A percentile compares a stretch with the other conserved stretches of the same genome.
phyloP scores from a whole-genome alignment of 1,140 invertebrate species.

The Lineus longissimus region DNA sequence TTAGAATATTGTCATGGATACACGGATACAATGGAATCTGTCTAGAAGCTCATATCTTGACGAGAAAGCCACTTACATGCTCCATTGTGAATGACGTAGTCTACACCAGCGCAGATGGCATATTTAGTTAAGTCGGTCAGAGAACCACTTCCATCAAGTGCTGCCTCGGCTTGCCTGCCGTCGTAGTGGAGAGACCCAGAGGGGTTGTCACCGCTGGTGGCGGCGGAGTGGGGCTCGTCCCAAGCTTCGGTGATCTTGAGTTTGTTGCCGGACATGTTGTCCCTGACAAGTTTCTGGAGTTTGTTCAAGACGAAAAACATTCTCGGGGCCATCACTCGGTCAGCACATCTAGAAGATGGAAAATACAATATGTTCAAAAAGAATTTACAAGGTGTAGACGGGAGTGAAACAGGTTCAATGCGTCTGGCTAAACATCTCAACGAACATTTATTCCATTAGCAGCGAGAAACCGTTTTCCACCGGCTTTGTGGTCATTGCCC shows the following conservation, averaged over 20 bases:
- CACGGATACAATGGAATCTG: too few relatives aligned
- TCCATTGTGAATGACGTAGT: conserved; percentile 32
- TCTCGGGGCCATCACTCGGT: conserved; percentile 27
- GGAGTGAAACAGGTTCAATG: too few relatives aligned
- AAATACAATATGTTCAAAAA: not conserved
- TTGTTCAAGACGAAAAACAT: conserved; percentile 25
- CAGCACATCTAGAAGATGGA: conserved; percentile 25
- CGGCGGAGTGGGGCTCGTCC: conserved; percentile 25
- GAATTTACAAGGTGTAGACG: not conserved
- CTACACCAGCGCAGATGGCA: conserved; percentile 29
- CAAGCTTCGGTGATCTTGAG: conserved; percentile 27
- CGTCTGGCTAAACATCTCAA: too few relatives aligned
- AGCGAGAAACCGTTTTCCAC: too few relatives aligned
- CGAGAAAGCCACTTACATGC: not conserved
- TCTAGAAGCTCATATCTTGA: too few relatives aligned
- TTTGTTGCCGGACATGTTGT: conserved; percentile 14
- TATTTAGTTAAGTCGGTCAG: conserved; percentile 17
- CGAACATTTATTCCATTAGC: too few relatives aligned
- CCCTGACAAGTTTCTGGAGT: conserved; percentile 25
- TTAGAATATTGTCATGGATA: too few relatives aligned
- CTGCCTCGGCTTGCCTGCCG: conserved; percentile 24
- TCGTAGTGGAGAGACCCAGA: conserved; percentile 20
- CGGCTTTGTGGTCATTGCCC: too few relatives aligned
- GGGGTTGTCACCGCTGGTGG: conserved; percentile 9
- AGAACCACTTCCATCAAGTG: conserved; percentile 8